Conservation (phyloP, 1,140 invertebrate species). For the Brachionus asplanchnoidis region DNA sequence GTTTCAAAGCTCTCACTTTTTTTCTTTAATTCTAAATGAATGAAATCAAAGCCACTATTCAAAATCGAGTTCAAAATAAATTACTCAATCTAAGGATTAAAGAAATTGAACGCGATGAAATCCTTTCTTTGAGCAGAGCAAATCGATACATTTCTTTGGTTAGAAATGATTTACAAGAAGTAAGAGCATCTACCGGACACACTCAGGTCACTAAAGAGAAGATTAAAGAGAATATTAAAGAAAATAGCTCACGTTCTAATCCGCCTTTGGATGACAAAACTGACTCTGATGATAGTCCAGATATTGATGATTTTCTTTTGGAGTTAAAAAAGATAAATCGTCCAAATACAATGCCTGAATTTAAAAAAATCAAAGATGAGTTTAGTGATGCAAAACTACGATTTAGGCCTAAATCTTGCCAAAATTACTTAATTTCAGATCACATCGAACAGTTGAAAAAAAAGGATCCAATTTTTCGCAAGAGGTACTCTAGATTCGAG, state of each 20-base stretch:
- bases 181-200: background rate
- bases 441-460: background rate
- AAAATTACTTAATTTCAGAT: background rate
- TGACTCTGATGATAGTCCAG: background rate
- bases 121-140: background rate
- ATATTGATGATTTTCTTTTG: background rate
- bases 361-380: background rate
- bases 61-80: background rate
- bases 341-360: background rate
- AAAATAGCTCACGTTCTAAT: background rate
- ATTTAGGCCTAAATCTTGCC: background rate
- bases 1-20: background rate
- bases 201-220: background rate
- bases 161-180: background rate
- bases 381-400: background rate
- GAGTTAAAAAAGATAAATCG: background rate
- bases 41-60: conserved; percentile 19
- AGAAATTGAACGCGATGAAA: background rate
- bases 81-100: background rate
- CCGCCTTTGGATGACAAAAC: background rate
- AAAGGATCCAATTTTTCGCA: conserved; percentile 7
- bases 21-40: background rate
- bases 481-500: background rate
- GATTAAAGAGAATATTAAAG: background rate
- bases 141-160: background rate